A percentile compares a stretch with the other conserved stretches of the same genome.
Evolutionary conservation across 2,113 vertebrate species (phyloP).

Genomic region (Sphyrna mokarran): DNA sequence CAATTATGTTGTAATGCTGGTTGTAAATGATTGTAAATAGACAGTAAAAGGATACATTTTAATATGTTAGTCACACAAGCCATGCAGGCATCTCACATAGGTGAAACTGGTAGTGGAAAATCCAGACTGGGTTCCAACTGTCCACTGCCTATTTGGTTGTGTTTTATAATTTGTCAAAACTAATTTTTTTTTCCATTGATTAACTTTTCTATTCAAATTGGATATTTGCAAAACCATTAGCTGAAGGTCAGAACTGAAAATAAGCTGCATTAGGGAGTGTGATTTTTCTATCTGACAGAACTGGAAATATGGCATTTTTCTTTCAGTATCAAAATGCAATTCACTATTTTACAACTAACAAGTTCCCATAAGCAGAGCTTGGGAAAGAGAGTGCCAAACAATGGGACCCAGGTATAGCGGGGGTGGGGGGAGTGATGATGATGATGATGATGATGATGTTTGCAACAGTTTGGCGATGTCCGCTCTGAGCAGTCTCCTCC

Average conservation of each 20-base stretch:
- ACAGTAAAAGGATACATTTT: not conserved
- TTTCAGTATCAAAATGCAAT: not conserved
- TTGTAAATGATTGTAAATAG: not conserved
- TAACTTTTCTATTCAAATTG: not conserved
- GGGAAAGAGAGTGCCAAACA: too few species aligned
- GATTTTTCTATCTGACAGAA: not conserved
- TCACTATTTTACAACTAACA: not conserved
- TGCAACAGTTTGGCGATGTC: too few species aligned
- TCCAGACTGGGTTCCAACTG: not conserved
- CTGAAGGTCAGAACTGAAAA: not conserved
- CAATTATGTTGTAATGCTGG: constrained; percentile 3
- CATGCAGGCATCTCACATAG: not conserved
- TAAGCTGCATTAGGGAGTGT: not conserved
- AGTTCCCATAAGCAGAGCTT: not conserved
- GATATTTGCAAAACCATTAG: not conserved
- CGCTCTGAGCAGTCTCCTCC: too few species aligned
- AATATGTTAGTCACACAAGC: not conserved
- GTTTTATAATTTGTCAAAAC: not conserved
- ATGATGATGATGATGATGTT: too few species aligned
- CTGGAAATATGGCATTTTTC: not conserved
- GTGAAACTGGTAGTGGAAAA: not conserved
- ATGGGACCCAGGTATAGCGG: too few species aligned
- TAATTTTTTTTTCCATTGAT: not conserved
- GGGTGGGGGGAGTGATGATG: too few species aligned
- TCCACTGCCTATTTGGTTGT: not conserved